Conservation (phyloP, 2,113 vertebrate species). For the Conger conger region DNA sequence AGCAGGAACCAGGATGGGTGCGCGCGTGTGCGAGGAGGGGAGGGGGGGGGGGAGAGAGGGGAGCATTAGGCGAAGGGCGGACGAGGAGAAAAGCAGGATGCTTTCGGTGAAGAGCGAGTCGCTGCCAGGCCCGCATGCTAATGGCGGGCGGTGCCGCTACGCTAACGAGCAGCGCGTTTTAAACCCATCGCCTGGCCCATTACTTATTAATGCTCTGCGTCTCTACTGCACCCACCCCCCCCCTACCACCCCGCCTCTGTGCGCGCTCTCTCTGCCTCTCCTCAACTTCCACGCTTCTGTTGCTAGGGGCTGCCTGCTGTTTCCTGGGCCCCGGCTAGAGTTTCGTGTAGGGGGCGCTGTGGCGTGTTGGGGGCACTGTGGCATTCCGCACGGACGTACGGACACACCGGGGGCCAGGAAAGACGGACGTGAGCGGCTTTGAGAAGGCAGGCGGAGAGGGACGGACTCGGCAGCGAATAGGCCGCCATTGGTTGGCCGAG, state of each 20-base stretch:
- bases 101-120: slow-evolving; percentile 47
- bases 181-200: slow-evolving; percentile 71
- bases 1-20: slow-evolving; percentile 39
- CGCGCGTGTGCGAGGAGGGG: slow-evolving; percentile 27
- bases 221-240: slow-evolving; percentile 53
- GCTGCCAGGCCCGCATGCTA: slow-evolving; percentile 66
- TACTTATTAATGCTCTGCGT: slow-evolving; percentile 76
- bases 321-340: slow-evolving; percentile 14
- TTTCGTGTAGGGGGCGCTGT: background rate
- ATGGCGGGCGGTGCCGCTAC: slow-evolving; percentile 66
- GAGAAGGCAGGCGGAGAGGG: background rate
- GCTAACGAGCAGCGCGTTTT: slow-evolving; percentile 72
- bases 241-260: slow-evolving; percentile 40
- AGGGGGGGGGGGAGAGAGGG: slow-evolving; percentile 15
- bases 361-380: background rate
- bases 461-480: too few species aligned
- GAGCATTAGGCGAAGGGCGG: slow-evolving; percentile 12
- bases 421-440: background rate
- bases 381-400: background rate
- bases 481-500: too few species aligned
- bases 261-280: background rate
- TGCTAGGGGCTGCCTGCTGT: slow-evolving; percentile 35
- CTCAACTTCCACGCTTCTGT: slow-evolving; percentile 9
- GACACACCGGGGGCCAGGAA: background rate
- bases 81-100: slow-evolving; percentile 1